Evolutionary conservation across 2,888 invertebrate species (phyloP), one percentile per base, ranked within the genome.

Genomic region (Drosophila neutralis): DNA sequence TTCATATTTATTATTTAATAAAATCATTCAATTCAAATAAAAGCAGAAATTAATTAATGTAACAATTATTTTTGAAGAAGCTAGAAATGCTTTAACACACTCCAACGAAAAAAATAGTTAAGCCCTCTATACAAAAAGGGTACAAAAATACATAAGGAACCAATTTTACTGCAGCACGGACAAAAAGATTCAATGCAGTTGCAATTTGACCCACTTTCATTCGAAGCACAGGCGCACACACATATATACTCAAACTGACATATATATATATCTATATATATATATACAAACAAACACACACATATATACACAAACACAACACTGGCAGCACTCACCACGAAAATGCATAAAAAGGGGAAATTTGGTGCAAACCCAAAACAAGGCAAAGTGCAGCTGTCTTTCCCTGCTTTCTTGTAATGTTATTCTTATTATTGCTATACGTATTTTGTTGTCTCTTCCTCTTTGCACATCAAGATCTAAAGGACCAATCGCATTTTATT

Each of bases 171-270:
- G 84, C 85, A 85, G 49, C 66, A 69, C 80, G 62, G 54, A 76
- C 69, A 73, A 73, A 82, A 78, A 76, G 60, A 80, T 73, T 64
- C 85, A 85, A 71, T 69, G 82, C 83, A 76, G 66, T 83, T 80
- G 83, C 80, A 75, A 76, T 86, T 83, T 86, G 85, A 86, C 85
- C 85, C 83, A 86, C 82, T 86, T 85, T 84, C 73, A 75, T 66
- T 60, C 67, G 66, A 60, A 67, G 57, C 73, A 64, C 54, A 31
- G 40, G 67, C 62, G 36, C 38, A 72, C 36, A 40, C 36, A 53
- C 35, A 56, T 48, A 51, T 38, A 56, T 29, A 56, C 33, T 49
- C 36, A 52, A 5, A 67, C 13, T 60, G 38, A 45, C 31, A 51
- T 27, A 27, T 4, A 15, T 31, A 58, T 31, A 38, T 15, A 60